Evolutionary conservation across 2,888 invertebrate species (phyloP), one percentile per base, ranked within the genome.

Genomic region (Cancer borealis): DNA sequence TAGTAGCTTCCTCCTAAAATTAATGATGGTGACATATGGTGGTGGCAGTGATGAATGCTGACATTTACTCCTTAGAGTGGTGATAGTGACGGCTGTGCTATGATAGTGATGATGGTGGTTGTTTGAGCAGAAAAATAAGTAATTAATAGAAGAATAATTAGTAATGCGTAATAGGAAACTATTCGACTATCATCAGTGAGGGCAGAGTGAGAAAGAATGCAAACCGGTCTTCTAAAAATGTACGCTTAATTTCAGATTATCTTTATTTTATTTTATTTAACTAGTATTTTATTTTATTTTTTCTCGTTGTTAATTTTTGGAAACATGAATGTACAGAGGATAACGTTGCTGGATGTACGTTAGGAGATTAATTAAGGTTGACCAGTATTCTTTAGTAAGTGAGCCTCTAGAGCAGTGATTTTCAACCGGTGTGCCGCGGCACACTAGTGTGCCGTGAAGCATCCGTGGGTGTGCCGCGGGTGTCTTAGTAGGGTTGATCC

Each of bases 1-100:
- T 66, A 66, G 66, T 66, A 66, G 66, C 66, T 66, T 66, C 66
- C 66, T 66, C 66, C 66, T 66, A n/a, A 66, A 66, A 66, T 66
- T 66, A 66, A 66, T 66, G 66, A 66, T 66, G n/a, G 66, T 66
- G 66, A 66, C 66, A 66, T 66, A 66, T 66, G 66, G 66, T n/a
- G 66, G 66, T n/a, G 66, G 66, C 66, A 66, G n/a, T 66, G 66
- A 66, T 66, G 66, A 66, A 66, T 66, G 66, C n/a, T 21, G 6
- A 66, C 66, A 66, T n/a, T 66, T 66, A 66, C 66, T 14, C 66
- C 66, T 66, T 39, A 4, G 66, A 0, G 66, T n/a, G 21, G 66
- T 66, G 66, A 66, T 66, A n/a, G 66, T 66, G 66, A n/a, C 66
- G 66, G 66, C 66, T 66, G 66, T n/a, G n/a, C 66, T 66, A 66